These are phyloP conservation scores for Phoebastria nigripes DNA, from an alignment of 2,797 vertebrate species.

Conservation along the genomic window DNA sequence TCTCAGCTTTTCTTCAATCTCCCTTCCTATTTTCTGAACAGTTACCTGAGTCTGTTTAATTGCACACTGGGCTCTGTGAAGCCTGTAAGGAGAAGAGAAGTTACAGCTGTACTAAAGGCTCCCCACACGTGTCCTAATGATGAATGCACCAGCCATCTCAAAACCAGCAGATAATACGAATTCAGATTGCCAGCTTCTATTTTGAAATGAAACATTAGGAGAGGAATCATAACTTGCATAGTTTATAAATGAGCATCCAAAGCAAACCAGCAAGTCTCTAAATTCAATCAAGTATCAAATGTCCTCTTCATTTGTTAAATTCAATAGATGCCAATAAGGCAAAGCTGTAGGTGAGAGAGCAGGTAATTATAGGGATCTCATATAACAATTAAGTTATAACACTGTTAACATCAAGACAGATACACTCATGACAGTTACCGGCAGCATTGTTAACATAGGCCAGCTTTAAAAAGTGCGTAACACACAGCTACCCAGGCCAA, in stretches of 20 bases:
- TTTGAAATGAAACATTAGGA: not conserved
- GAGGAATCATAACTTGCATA: not conserved
- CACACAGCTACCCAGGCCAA: not conserved
- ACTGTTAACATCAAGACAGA: not conserved
- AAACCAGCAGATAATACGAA: not conserved
- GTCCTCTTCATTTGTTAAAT: not conserved
- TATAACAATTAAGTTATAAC: not conserved
- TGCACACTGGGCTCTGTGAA: conserved; percentile 96
- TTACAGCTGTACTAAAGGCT: not conserved
- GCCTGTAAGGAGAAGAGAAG: conserved; percentile 78
- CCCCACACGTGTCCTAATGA: accelerated
- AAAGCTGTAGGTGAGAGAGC: not conserved
- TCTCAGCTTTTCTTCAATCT: conserved; percentile 96
- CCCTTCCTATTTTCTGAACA: conserved; percentile 94
- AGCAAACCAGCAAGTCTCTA: not conserved
- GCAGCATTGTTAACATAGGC: not conserved
- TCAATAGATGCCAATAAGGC: not conserved
- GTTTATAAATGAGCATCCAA: not conserved
- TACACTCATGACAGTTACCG: accelerated
- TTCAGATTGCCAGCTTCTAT: not conserved
- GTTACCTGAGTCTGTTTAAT: conserved; percentile 99
- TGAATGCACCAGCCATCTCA: accelerated
- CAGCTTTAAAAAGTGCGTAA: not conserved
- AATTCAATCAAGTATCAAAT: not conserved
- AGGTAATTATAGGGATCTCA: not conserved